Conservation (phyloP, 1,140 invertebrate genomes). For the Calosoma granatense region DNA sequence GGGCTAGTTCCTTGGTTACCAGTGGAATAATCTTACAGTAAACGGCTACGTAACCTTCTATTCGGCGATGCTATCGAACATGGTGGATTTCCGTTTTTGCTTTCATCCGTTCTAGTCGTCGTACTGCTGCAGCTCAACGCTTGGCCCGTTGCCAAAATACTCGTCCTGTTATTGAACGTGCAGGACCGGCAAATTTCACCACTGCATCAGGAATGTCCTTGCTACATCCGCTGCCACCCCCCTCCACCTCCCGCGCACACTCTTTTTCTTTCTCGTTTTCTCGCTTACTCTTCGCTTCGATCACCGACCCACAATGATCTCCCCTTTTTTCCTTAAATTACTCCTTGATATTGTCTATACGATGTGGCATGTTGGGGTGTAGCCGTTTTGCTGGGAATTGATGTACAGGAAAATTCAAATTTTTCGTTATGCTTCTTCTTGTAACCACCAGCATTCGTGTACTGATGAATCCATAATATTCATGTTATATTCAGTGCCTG, state of each 20-base stretch:
- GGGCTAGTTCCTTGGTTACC: background rate
- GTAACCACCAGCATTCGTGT: too few species aligned
- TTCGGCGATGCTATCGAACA: background rate
- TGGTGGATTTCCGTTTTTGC: slow-evolving; percentile 4
- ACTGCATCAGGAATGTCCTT: background rate
- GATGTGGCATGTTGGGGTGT: too few species aligned
- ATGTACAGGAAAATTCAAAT: too few species aligned
- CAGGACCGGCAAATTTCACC: background rate
- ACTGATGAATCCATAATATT: too few species aligned
- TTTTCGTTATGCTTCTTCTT: too few species aligned
- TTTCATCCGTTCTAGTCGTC: slow-evolving; percentile 1
- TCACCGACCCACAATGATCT: background rate
- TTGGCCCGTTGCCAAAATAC: background rate
- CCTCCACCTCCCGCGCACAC: background rate
- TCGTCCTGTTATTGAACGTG: background rate
- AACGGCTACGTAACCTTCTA: background rate
- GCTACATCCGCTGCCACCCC: too few species aligned
- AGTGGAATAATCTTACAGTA: background rate
- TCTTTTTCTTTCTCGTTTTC: too few species aligned
- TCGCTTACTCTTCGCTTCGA: too few species aligned
- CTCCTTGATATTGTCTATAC: too few species aligned
- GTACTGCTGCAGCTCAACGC: background rate
- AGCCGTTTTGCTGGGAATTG: too few species aligned
- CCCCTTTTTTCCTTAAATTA: background rate
- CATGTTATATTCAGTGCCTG: too few species aligned